Percentiles rank a stretch among this genome's conserved stretches.
Conservation (phyloP, 1,140 invertebrate species). For the Drosophila teissieri region DNA sequence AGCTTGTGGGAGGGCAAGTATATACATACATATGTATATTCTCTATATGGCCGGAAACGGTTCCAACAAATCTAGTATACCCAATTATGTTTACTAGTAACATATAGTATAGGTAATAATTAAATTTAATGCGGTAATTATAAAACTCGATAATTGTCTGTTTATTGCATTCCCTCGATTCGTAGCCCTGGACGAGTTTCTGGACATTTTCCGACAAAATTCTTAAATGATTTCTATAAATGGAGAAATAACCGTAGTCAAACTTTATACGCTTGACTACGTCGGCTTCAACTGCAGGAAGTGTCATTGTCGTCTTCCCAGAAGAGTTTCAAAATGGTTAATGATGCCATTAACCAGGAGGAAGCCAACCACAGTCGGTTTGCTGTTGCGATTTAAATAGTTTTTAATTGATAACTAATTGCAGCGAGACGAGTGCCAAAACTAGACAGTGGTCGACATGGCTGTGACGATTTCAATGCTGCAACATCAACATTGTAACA, state of each 20-base stretch:
- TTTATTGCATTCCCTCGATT: constrained; percentile 5
- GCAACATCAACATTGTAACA: constrained; percentile 11
- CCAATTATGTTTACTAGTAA: no score
- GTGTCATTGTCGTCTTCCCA: neutral
- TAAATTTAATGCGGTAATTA: constrained; percentile 5
- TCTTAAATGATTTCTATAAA: neutral
- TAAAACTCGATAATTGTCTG: neutral
- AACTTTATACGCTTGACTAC: no score
- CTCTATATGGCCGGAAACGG: no score
- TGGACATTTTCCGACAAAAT: neutral
- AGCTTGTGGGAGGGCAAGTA: no score
- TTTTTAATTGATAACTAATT: constrained; percentile 75
- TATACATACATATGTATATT: no score
- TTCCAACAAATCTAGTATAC: no score
- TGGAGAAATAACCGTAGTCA: no score
- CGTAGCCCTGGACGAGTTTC: constrained; percentile 15
- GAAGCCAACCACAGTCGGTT: constrained; percentile 17
- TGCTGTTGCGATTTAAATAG: constrained; percentile 56
- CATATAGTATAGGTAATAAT: no score
- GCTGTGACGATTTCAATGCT: constrained; percentile 28
- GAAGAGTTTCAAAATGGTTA: constrained; percentile 21
- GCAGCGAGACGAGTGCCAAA: constrained; percentile 44
- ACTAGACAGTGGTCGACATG: constrained; percentile 34
- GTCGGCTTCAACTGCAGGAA: neutral
- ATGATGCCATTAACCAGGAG: constrained; percentile 15